These are phyloP conservation scores for Pseudococcus longispinus DNA, from an alignment of 2,888 invertebrate genomes.

Conservation along the genomic window DNA sequence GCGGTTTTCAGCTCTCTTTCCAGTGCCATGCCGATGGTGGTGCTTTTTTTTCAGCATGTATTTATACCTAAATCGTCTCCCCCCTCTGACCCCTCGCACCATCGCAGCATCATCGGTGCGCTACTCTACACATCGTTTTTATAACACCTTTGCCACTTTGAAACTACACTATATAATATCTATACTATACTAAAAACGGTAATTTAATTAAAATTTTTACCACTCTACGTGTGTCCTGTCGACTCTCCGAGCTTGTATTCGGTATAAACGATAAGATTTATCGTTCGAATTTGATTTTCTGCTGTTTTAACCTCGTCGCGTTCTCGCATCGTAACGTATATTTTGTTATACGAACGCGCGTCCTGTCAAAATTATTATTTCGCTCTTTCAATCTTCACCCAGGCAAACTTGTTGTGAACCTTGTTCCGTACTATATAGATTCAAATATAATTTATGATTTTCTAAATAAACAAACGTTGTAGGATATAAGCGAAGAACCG, in stretches of 20 bases:
- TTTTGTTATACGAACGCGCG: background rate
- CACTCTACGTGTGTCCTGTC: slow-evolving; percentile 16
- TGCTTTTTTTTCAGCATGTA: background rate
- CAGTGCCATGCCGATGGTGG: background rate
- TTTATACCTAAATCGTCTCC: background rate
- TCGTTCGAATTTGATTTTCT: slow-evolving; percentile 5
- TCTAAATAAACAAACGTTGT: slow-evolving; percentile 7
- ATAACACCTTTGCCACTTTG: background rate
- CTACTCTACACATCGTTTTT: background rate
- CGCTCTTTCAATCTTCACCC: background rate
- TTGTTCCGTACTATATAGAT: background rate
- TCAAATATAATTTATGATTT: slow-evolving; percentile 16
- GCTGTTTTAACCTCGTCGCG: background rate
- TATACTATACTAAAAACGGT: background rate
- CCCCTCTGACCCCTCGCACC: background rate
- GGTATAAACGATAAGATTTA: background rate
- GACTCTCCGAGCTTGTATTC: background rate
- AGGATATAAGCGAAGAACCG: background rate
- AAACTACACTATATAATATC: background rate
- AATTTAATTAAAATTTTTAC: slow-evolving; percentile 30
- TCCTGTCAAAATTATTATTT: slow-evolving; percentile 4
- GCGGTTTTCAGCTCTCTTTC: slow-evolving; percentile 19
- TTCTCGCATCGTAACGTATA: background rate
- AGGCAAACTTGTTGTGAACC: background rate
- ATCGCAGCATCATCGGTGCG: background rate